Conservation (phyloP, 53 echinoderm and acorn worm species). For the Henricia sp. region DNA sequence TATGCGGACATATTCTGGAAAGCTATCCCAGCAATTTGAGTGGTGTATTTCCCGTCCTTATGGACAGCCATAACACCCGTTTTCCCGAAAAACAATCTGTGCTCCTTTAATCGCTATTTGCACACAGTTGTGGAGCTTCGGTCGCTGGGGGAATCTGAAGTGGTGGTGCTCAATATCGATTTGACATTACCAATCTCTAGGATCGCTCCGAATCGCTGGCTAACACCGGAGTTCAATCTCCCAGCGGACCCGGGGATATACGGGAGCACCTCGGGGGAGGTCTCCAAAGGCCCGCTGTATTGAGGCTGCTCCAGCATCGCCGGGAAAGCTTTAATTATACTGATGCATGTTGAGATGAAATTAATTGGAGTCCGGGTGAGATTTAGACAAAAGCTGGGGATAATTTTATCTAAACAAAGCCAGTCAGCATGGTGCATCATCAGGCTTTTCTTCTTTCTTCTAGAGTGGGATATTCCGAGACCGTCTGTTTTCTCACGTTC, state of each 20-base stretch:
- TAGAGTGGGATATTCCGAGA: neutral
- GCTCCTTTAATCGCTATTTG: conserved; percentile 14
- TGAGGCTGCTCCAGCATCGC: neutral
- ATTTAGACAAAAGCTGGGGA: conserved; percentile 42
- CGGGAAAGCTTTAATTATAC: conserved; percentile 23
- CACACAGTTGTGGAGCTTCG: neutral
- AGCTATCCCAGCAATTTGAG: neutral
- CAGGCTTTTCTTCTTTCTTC: neutral
- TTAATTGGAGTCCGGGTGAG: conserved; percentile 34
- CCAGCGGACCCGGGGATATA: conserved; percentile 7
- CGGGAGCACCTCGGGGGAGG: neutral
- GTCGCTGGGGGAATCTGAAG: neutral
- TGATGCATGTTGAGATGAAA: conserved; percentile 27
- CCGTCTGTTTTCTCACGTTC: conserved; percentile 6
- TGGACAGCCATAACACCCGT: conserved; percentile 5
- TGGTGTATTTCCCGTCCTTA: neutral
- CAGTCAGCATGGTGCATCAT: neutral
- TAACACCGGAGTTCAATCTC: neutral
- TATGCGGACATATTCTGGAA: too few species aligned
- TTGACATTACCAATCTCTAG: neutral
- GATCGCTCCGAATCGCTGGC: neutral
- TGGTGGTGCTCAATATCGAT: conserved; percentile 23
- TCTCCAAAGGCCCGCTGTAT: neutral
- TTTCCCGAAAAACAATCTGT: conserved; percentile 24
- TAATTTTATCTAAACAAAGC: conserved; percentile 37